Conservation (phyloP, 1,140 invertebrate genomes). For the Anadara kagoshimensis region DNA sequence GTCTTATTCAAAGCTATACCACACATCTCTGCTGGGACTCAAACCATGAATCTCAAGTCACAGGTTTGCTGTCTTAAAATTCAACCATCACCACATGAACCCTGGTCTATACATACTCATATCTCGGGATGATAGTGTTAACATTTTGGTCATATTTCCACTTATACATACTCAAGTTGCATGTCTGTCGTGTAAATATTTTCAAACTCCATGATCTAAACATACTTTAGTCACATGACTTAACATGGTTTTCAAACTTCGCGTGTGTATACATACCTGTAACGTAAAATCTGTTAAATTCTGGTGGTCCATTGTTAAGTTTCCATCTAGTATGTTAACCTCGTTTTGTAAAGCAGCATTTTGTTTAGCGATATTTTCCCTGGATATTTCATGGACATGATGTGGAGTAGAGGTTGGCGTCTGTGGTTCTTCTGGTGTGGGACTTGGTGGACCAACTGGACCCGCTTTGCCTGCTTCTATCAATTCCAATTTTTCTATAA, state of each 20-base stretch:
- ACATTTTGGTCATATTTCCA: too few relatives aligned
- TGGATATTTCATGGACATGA: neutral
- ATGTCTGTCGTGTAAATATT: too few relatives aligned
- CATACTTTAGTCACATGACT: too few relatives aligned
- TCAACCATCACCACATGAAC: too few relatives aligned
- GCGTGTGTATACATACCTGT: constrained; percentile 35
- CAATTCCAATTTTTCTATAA: constrained; percentile 64
- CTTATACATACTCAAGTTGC: too few relatives aligned
- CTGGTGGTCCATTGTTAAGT: constrained; percentile 43
- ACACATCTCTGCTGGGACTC: too few relatives aligned
- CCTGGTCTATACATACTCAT: too few relatives aligned
- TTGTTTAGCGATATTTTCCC: constrained; percentile 23
- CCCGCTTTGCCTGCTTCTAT: constrained; percentile 66
- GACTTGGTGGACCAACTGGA: constrained; percentile 39
- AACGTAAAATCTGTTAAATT: constrained; percentile 48
- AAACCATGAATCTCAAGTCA: too few relatives aligned
- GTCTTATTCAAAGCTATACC: too few relatives aligned
- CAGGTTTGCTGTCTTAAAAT: too few relatives aligned
- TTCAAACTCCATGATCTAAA: too few relatives aligned
- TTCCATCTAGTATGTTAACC: constrained; percentile 33
- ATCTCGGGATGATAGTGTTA: too few relatives aligned
- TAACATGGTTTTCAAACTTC: neutral
- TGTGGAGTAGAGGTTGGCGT: constrained; percentile 8
- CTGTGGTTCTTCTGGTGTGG: constrained; percentile 7
- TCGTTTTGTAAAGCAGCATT: constrained; percentile 12